Percentiles rank a stretch among this genome's conserved stretches.
Evolutionary conservation across 2,888 invertebrate species (phyloP).

Genomic region (Lasiommata megera): DNA sequence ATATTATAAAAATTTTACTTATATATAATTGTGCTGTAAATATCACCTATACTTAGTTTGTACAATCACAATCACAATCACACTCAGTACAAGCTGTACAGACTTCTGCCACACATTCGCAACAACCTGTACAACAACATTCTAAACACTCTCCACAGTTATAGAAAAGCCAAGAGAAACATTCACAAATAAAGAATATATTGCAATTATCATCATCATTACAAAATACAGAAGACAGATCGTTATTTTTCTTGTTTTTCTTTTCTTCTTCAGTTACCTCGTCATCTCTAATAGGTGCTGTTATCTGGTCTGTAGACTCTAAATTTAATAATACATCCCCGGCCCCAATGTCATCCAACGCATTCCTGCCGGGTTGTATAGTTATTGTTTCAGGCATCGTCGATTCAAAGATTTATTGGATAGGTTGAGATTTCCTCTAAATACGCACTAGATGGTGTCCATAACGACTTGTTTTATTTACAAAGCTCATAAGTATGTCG

Average conservation of each 20-base stretch:
- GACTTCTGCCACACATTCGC: neutral
- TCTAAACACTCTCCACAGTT: neutral
- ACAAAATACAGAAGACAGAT: neutral
- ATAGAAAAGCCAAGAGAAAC: neutral
- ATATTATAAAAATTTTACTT: no score
- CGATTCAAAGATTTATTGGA: neutral
- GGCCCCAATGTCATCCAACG: neutral
- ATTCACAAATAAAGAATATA: neutral
- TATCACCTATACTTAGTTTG: neutral
- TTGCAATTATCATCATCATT: neutral
- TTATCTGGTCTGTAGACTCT: neutral
- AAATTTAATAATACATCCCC: neutral
- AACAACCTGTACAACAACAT: neutral
- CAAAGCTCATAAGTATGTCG: no score
- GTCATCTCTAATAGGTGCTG: neutral
- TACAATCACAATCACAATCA: conserved; percentile 1
- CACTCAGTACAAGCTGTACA: neutral
- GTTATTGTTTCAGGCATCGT: neutral
- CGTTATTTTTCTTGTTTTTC: neutral
- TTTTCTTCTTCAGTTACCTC: neutral
- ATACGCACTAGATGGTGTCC: no score
- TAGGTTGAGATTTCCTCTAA: no score
- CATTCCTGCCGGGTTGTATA: neutral
- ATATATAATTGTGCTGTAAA: no score
- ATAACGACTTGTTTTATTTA: no score